Percentiles rank a stretch among this genome's conserved stretches.
phyloP scores from a whole-genome alignment of 1,140 invertebrate species.

The Hylyphantes graminicola region DNA sequence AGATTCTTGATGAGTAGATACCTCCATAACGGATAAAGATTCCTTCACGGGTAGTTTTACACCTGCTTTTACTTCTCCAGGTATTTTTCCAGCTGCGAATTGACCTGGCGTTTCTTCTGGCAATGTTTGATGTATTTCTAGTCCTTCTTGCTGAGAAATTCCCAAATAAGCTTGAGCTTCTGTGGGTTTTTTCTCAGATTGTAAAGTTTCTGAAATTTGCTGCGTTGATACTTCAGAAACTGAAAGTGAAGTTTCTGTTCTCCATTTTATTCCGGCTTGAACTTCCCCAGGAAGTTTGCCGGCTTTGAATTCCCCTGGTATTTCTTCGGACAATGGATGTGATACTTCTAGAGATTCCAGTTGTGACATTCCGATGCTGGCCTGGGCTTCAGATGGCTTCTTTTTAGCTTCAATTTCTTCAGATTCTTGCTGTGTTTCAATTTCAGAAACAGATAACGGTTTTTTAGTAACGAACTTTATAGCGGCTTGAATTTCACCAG shows the following conservation, averaged over 20 bases:
- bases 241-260: slow-evolving; percentile 33
- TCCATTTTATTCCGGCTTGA: slow-evolving; percentile 39
- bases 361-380: slow-evolving; percentile 25
- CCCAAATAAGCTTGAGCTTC: slow-evolving; percentile 47
- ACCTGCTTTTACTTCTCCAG: slow-evolving; percentile 57
- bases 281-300: slow-evolving; percentile 49
- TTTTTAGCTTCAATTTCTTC: slow-evolving; percentile 32
- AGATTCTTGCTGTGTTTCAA: slow-evolving; percentile 36
- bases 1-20: slow-evolving; percentile 38
- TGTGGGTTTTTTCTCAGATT: slow-evolving; percentile 61
- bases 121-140: slow-evolving; percentile 50
- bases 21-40: slow-evolving; percentile 49
- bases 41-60: slow-evolving; percentile 37
- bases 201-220: slow-evolving; percentile 63
- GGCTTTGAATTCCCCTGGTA: slow-evolving; percentile 46
- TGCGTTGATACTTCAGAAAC: slow-evolving; percentile 47
- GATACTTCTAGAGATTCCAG: slow-evolving; percentile 36
- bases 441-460: slow-evolving; percentile 50
- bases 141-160: slow-evolving; percentile 52
- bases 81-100: slow-evolving; percentile 59
- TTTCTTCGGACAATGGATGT: slow-evolving; percentile 50
- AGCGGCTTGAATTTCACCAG: slow-evolving; percentile 60
- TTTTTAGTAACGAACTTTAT: slow-evolving; percentile 43
- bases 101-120: slow-evolving; percentile 51
- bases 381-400: slow-evolving; percentile 35